Evolutionary conservation across 2,888 invertebrate species (phyloP).

Genomic region (Patella ulyssiponensis): DNA sequence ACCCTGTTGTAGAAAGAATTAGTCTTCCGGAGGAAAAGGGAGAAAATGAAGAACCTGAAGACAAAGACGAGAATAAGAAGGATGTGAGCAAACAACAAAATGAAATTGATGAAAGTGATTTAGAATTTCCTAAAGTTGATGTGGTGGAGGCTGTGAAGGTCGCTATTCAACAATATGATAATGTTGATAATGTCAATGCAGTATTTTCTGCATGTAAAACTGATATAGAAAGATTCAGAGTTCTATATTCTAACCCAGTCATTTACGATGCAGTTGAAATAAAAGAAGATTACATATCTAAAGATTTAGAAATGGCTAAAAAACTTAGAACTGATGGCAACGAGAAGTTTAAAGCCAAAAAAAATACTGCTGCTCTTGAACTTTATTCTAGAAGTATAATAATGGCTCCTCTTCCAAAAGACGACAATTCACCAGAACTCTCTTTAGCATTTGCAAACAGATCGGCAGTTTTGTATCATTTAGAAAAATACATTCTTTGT

Average conservation of each 20-base stretch:
- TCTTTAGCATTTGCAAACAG: slow-evolving; percentile 66
- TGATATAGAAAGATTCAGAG: slow-evolving; percentile 49
- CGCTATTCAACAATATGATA: background rate
- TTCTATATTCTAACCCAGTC: slow-evolving; percentile 42
- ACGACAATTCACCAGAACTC: slow-evolving; percentile 45
- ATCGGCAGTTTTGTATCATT: slow-evolving; percentile 66
- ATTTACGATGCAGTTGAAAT: slow-evolving; percentile 50
- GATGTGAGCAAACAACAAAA: too few species aligned
- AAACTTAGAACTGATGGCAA: slow-evolving; percentile 68
- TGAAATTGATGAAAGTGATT: too few species aligned
- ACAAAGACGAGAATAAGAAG: too few species aligned
- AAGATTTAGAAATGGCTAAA: slow-evolving; percentile 61
- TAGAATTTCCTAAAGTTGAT: background rate
- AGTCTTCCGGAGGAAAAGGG: too few species aligned
- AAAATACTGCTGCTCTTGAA: slow-evolving; percentile 55
- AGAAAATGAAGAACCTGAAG: too few species aligned
- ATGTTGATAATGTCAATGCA: slow-evolving; percentile 28
- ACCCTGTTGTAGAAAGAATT: too few species aligned
- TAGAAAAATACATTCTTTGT: slow-evolving; percentile 60
- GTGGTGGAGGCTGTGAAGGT: slow-evolving; percentile 10
- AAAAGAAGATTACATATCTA: slow-evolving; percentile 45
- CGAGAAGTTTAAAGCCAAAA: slow-evolving; percentile 57
- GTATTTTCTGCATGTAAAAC: slow-evolving; percentile 43
- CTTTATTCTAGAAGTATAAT: slow-evolving; percentile 59
- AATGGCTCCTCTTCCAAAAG: slow-evolving; percentile 45